Conservation (phyloP, 1,140 invertebrate genomes). For the Zaprionus ghesquierei region DNA sequence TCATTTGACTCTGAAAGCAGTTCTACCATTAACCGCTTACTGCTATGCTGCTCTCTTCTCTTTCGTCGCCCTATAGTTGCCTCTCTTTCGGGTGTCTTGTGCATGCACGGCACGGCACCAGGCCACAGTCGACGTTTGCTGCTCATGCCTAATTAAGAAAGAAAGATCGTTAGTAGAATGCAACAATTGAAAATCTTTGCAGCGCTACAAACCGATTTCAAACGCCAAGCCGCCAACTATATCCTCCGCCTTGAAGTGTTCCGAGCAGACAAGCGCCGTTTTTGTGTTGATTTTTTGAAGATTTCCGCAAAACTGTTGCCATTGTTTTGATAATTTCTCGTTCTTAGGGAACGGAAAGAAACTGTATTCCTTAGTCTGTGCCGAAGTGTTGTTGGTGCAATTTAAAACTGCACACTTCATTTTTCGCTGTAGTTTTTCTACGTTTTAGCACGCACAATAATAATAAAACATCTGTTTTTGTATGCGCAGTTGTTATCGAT, state of each 20-base stretch:
- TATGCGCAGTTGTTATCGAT: conserved; percentile 15
- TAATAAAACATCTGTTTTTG: conserved; percentile 12
- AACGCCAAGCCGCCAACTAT: not conserved
- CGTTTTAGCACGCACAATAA: not conserved
- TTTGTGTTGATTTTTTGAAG: not conserved
- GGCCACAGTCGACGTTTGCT: not conserved
- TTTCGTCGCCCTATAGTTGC: not conserved
- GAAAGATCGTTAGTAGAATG: not conserved
- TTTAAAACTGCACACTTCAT: conserved; percentile 7
- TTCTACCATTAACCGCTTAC: not conserved
- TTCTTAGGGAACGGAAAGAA: conserved; percentile 19
- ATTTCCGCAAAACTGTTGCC: conserved; percentile 9
- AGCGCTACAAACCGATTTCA: not conserved
- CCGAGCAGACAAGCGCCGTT: not conserved
- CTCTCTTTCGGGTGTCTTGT: not conserved
- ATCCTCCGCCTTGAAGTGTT: conserved; percentile 11
- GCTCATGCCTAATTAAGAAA: not conserved
- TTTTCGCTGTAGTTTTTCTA: not conserved
- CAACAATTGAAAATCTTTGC: no score
- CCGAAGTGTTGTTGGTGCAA: not conserved
- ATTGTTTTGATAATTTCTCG: not conserved
- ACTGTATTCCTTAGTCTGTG: not conserved
- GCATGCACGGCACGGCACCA: conserved; percentile 1
- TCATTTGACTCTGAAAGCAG: not conserved
- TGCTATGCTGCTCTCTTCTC: not conserved